A percentile compares a stretch with the other conserved stretches of the same genome.
Evolutionary conservation across 23 tunicate species (phyloP).

Genomic region (Clavelina lepadiformis): DNA sequence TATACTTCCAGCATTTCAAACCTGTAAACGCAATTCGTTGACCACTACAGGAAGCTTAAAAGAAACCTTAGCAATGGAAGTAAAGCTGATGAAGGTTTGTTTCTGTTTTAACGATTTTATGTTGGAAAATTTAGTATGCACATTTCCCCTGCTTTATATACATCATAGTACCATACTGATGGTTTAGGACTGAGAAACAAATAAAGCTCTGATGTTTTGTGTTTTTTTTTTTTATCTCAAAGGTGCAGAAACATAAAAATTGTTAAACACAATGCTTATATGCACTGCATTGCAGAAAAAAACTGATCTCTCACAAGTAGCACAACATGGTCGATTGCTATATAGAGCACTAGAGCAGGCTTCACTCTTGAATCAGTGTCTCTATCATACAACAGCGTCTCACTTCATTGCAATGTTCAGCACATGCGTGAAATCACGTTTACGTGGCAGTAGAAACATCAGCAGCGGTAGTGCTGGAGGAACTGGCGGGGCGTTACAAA

Average conservation of each 20-base stretch:
- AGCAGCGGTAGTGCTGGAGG: conserved; percentile 18
- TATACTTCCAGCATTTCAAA: conserved; percentile 27
- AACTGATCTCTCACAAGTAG: conserved; percentile 30
- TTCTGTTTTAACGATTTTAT: too few relatives aligned
- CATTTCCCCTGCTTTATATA: too few relatives aligned
- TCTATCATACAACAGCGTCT: conserved; percentile 44
- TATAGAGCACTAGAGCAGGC: conserved; percentile 12
- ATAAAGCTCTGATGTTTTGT: too few relatives aligned
- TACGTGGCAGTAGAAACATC: conserved; percentile 27
- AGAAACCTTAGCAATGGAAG: conserved; percentile 63
- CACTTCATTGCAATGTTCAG: conserved; percentile 37
- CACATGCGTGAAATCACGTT: conserved; percentile 20
- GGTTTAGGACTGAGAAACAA: too few relatives aligned
- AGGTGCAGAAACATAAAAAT: too few relatives aligned
- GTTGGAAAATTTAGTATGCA: too few relatives aligned
- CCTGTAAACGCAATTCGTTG: conserved; percentile 38
- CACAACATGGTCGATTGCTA: conserved; percentile 39
- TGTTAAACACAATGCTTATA: too few relatives aligned
- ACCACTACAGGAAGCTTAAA: conserved; percentile 27
- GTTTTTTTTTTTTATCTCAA: too few relatives aligned
- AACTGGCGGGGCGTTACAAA: conserved; percentile 13
- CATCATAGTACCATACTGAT: too few relatives aligned
- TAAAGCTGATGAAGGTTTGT: conserved; percentile 48
- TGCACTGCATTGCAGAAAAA: conserved; percentile 37
- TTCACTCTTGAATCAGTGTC: conserved; percentile 18